Percentiles rank a stretch among this genome's conserved stretches.
phyloP scores from a whole-genome alignment of 2,797 vertebrate species.

The Syngnathus rostellatus region DNA sequence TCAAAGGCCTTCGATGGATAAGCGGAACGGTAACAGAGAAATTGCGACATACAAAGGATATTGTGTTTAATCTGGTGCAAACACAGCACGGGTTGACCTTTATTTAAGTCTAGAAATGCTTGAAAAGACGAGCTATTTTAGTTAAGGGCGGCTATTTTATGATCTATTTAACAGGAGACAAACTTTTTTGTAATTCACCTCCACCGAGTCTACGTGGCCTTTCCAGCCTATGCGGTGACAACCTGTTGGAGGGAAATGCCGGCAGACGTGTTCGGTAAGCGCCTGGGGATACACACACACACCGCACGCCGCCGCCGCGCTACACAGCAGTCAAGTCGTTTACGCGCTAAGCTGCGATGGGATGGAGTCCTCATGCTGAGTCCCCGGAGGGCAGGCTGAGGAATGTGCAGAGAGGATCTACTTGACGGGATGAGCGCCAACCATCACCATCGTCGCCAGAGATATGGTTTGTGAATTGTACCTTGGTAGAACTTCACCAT shows the following conservation, averaged over 20 bases:
- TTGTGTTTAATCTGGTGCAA: slow-evolving; percentile 13
- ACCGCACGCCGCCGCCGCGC: background rate
- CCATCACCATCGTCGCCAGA: slow-evolving; percentile 27
- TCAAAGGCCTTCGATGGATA: slow-evolving; percentile 1
- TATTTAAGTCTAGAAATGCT: background rate
- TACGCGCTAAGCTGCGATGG: slow-evolving; percentile 27
- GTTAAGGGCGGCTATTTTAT: background rate
- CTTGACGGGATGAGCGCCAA: slow-evolving; percentile 43
- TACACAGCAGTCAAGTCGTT: slow-evolving; percentile 17
- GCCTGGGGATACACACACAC: background rate
- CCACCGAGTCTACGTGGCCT: background rate
- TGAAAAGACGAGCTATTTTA: background rate
- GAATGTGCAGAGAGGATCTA: slow-evolving; percentile 42
- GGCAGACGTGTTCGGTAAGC: background rate
- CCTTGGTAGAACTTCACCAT: slow-evolving; percentile 1
- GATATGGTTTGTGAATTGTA: slow-evolving; percentile 21
- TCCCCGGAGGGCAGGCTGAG: slow-evolving; percentile 22
- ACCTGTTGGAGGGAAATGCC: slow-evolving; percentile 5
- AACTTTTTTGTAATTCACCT: background rate
- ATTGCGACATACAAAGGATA: slow-evolving; percentile 19
- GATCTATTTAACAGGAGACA: background rate
- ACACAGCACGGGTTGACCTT: background rate
- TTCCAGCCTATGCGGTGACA: background rate
- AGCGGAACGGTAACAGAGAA: slow-evolving; percentile 6
- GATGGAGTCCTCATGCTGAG: slow-evolving; percentile 21